phyloP scores from a whole-genome alignment of 2,113 vertebrate species.

The Haliaeetus leucogaster region DNA sequence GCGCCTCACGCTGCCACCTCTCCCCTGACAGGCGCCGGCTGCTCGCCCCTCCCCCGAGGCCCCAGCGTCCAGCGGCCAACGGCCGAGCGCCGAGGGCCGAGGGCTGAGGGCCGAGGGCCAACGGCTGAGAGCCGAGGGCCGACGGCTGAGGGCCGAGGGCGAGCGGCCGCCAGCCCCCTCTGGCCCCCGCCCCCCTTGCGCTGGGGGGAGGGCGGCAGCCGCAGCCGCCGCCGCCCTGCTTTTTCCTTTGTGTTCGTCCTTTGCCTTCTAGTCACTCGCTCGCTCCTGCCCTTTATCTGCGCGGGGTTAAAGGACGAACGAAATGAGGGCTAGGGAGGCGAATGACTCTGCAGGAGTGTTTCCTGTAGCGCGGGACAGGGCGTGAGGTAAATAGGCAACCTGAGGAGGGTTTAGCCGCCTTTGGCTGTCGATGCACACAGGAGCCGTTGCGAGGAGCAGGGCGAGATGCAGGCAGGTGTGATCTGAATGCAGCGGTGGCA shows the following conservation, averaged over 20 bases:
- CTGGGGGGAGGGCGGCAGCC: fast-evolving
- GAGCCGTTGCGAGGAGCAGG: neutral
- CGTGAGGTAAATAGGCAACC: fast-evolving
- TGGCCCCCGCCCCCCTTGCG: fast-evolving
- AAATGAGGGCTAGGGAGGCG: fast-evolving
- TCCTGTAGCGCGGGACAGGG: neutral
- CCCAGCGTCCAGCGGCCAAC: no score
- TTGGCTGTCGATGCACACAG: fast-evolving
- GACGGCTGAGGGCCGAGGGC: no score
- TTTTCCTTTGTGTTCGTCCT: neutral
- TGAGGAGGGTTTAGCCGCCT: neutral
- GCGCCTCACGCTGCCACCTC: no score
- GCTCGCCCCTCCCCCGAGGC: fast-evolving
- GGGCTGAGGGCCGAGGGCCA: no score
- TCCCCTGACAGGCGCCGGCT: neutral
- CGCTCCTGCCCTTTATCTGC: fast-evolving
- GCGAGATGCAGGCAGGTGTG: neutral
- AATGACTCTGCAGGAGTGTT: neutral
- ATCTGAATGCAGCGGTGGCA: neutral
- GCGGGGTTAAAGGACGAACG: fast-evolving
- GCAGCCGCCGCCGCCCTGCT: fast-evolving
- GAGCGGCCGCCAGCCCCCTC: no score
- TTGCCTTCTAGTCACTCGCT: neutral
- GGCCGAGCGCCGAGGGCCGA: no score
- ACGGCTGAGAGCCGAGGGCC: no score